phyloP scores from a whole-genome alignment of 2,888 invertebrate genomes.

The Reticulitermes lucifugus region DNA sequence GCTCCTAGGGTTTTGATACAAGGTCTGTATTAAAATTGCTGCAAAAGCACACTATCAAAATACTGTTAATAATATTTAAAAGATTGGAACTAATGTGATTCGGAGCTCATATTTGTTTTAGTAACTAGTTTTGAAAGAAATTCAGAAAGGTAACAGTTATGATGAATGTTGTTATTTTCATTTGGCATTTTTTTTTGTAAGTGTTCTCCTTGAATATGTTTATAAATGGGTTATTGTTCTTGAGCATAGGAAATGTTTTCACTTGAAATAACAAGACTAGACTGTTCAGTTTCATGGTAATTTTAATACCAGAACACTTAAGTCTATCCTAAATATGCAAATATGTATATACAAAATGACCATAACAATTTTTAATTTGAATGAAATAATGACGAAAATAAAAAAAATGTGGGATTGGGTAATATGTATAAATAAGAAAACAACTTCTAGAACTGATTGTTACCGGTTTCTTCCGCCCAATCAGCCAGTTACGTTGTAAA shows the following conservation, averaged over 20 bases:
- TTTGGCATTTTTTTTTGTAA: not conserved
- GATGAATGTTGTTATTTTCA: not conserved
- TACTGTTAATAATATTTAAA: not conserved
- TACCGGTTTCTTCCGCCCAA: conserved; percentile 54
- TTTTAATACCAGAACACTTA: not conserved
- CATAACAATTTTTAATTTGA: not conserved
- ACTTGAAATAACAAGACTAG: not conserved
- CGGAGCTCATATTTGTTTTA: too few relatives aligned
- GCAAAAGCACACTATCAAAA: not conserved
- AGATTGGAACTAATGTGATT: too few relatives aligned
- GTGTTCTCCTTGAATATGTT: not conserved
- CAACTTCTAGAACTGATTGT: conserved; percentile 46
- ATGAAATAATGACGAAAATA: not conserved
- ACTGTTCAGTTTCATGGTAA: conserved; percentile 12
- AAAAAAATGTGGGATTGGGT: conserved; percentile 9
- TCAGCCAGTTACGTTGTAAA: conserved; percentile 54
- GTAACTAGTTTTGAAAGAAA: not conserved
- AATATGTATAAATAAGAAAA: conserved; percentile 31
- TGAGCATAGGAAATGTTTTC: not conserved
- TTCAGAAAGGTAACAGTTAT: not conserved
- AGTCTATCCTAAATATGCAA: not conserved
- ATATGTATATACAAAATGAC: not conserved
- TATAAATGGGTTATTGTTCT: not conserved
- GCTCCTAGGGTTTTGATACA: not conserved
- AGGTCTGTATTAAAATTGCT: not conserved